Base-by-base conservation (phyloP, 1,140 invertebrate genomes). In the Orussus abietinus region DNA sequence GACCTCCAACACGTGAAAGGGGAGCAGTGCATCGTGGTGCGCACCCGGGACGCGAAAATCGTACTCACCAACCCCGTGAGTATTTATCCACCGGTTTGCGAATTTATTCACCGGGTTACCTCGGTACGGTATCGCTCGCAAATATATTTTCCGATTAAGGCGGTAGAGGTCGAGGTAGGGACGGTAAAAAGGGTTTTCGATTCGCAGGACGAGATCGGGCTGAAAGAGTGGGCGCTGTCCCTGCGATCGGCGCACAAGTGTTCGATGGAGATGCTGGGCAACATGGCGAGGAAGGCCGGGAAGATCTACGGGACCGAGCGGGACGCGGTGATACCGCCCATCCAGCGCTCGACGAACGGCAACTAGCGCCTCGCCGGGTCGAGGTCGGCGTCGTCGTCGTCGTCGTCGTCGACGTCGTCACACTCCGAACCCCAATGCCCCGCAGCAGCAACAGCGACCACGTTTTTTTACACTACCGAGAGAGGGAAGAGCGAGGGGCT, bases 211-310 rank as follows among this genome's bases (percentile, higher is more conserved):
- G 91, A 94, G 77, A 94, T 95, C 58, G 91, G 90, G 33, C 77
- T 96, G 46, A 95, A 94, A 61, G 94, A 97, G 73, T 97, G 94
- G 94, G 82, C 92, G 13, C 77, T 86, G 20, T 94, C 91, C 5
- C 70, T 96, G 32, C 83, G 90, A 47, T 86, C 88, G 3, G 90
- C 93, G 12, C 91, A 96, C 75, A 95, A 95, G 73, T 83, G 85
- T 59, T 95, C 92, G 1, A 82, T 89, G 66, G 93, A 97, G 65
- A 79, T 97, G 46, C 76, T 97, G 3, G 87, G 88, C 11, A 91
- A 84, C 20, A 96, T 96, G 89, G 92, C 92, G n/a, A 84, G 85
- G 59, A 97, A 97, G 73, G 93, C 92, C 25, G 92, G 90, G 31
- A 95, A 94, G 75, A 96, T 97, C 49, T 96, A 96, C 75, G 93